Evolutionary conservation across 2,113 vertebrate genomes (phyloP), one percentile per base, ranked within the genome.

Genomic region (Crotalus horridus): DNA sequence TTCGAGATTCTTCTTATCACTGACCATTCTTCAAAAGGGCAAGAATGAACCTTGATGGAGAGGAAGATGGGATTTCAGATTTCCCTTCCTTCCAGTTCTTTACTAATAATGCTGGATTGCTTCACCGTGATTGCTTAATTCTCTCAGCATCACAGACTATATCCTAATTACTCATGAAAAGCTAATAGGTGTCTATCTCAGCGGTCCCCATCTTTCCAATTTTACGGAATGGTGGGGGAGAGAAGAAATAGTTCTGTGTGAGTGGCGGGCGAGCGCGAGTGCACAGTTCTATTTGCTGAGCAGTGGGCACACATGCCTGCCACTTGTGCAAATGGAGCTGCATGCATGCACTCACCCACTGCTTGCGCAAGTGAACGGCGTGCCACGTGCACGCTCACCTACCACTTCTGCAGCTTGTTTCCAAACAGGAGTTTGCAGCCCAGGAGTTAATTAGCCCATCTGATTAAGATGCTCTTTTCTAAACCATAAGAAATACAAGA

Each of bases 231-330:
- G 13, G 8, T 3, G 23, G 61, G 3, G 11, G 26, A 11, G 26
- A 4, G 11, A 29, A 24, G 59, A 61, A 61, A n/a, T 64, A 9
- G 26, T 64, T 12, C 26, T 26, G 10, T 0, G 10, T 29, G 11
- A n/a, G 61, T 0, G 0, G 12, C 0, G 11, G 11, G 26, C 1
- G 4, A 69, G 29, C 3, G 0, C 11, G 21, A 5, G 7, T 58
- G 20, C 20, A 23, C 56, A 69, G 11, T 1, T 29, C 61, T 26
- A 69, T 69, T 69, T 29, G 61, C 1, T 64, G 26, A n/a, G 26
- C 61, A 64, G 29, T 26, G 29, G 61, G 3, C 61, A n/a, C 10
- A n/a, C 4, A 0, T 11, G 13, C 0, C 26, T 69, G 11, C 1
- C 12, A n/a, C 61, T 13, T n/a, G 1, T 13, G 1, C 29, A 69